Evolutionary conservation across 2,113 vertebrate species (phyloP).

Genomic region (Stigmatopora nigra): DNA sequence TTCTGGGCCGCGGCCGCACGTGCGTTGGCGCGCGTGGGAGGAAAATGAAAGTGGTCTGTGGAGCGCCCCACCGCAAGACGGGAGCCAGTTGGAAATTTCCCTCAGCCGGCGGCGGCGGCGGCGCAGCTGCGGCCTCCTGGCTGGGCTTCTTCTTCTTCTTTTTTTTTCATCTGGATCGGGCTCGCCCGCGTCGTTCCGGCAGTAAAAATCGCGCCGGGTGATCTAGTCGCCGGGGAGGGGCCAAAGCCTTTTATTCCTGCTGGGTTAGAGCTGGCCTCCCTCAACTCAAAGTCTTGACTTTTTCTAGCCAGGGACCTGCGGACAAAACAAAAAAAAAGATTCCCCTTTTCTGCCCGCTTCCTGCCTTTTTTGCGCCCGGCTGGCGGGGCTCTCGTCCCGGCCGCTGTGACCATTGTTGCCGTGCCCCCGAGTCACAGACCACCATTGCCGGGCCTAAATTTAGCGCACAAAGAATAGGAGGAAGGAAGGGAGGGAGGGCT

Average conservation of each 20-base stretch:
- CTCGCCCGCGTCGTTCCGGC: not conserved
- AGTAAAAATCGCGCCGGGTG: too few species aligned
- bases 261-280: too few species aligned
- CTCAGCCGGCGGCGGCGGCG: not conserved
- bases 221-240: too few species aligned
- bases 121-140: not conserved
- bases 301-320: too few species aligned
- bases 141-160: not conserved
- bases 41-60: conserved; percentile 59
- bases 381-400: conserved; percentile 23
- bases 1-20: conserved; percentile 52
- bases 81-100: conserved; percentile 45
- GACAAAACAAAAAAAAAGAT: too few species aligned
- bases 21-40: conserved; percentile 25
- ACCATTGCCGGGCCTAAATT: conserved; percentile 63
- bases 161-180: not conserved
- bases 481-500: conserved; percentile 72
- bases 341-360: too few species aligned
- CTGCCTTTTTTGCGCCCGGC: conserved; percentile 1
- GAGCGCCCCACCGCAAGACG: conserved; percentile 56
- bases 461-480: conserved; percentile 69
- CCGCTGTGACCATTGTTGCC: not conserved
- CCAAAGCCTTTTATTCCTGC: too few species aligned
- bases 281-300: too few species aligned
- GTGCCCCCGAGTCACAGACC: conserved; percentile 53